Percentiles rank a stretch among this genome's conserved stretches.
These are phyloP conservation scores for Trachelus troglodyta DNA, from an alignment of 2,888 invertebrate species.

Conservation along the genomic window DNA sequence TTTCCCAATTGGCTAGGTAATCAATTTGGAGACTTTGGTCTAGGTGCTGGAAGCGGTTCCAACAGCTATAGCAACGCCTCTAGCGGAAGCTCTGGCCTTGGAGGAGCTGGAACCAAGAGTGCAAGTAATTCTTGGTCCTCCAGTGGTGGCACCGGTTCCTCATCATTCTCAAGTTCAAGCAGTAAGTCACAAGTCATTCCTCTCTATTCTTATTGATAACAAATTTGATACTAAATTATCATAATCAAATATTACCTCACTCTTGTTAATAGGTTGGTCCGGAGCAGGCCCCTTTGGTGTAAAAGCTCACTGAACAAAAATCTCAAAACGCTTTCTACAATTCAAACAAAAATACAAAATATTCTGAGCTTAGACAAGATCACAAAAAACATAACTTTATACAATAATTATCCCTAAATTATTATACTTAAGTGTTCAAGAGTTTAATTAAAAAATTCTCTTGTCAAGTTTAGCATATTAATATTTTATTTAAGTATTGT, in stretches of 20 bases:
- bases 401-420: neutral
- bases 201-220: neutral
- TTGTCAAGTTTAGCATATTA: neutral
- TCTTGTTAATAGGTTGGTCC: slow-evolving; percentile 8
- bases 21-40: neutral
- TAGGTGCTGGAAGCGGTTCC: slow-evolving; percentile 8
- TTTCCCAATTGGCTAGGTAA: neutral
- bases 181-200: slow-evolving; percentile 8
- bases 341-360: neutral
- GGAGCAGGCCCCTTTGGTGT: slow-evolving; percentile 7
- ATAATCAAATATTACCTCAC: neutral
- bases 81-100: slow-evolving; percentile 21
- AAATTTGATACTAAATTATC: neutral
- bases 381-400: neutral
- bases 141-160: slow-evolving; percentile 17
- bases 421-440: neutral
- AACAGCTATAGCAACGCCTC: slow-evolving; percentile 15
- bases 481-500: neutral
- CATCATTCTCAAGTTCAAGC: slow-evolving; percentile 14
- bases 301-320: slow-evolving; percentile 11
- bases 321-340: neutral
- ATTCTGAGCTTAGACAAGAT: neutral
- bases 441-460: neutral
- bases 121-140: slow-evolving; percentile 31
- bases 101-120: slow-evolving; percentile 18